A percentile compares a stretch with the other conserved stretches of the same genome.
Conservation (phyloP, 2,113 vertebrate species). For the Gadus macrocephalus region DNA sequence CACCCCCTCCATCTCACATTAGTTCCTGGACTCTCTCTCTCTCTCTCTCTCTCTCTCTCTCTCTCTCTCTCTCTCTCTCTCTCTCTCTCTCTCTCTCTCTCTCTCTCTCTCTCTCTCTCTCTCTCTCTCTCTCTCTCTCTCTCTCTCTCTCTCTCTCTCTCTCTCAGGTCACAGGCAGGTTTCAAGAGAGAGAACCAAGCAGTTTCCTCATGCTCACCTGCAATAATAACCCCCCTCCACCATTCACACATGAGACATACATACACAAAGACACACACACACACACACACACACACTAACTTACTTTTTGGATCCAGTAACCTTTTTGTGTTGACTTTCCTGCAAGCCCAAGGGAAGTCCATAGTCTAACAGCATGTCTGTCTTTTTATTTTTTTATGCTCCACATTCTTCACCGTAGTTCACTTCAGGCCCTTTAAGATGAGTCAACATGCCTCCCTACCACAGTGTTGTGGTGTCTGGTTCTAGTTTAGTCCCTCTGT, state of each 20-base stretch:
- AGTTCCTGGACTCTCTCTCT: too few relatives aligned
- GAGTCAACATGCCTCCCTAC: background rate
- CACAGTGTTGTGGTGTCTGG: background rate
- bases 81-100: too few relatives aligned
- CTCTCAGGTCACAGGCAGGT: conserved; percentile 3
- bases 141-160: too few relatives aligned
- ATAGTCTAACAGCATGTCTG: background rate
- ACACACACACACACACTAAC: background rate
- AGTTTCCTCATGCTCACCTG: conserved; percentile 22
- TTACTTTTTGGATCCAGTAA: conserved; percentile 11
- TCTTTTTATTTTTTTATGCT: background rate
- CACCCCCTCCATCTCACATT: background rate
- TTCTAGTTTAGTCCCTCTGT: background rate
- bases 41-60: too few relatives aligned
- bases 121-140: too few relatives aligned
- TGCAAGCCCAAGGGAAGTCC: conserved; percentile 8
- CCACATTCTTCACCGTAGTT: background rate
- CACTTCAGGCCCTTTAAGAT: background rate
- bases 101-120: background rate
- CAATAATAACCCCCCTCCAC: conserved; percentile 13
- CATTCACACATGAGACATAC: background rate
- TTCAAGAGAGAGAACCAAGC: background rate
- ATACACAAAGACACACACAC: background rate
- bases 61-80: background rate
- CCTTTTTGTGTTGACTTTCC: conserved; percentile 6